These are phyloP conservation scores for Lasiurus borealis DNA, from an alignment of 2,113 vertebrate species.

Conservation along the genomic window DNA sequence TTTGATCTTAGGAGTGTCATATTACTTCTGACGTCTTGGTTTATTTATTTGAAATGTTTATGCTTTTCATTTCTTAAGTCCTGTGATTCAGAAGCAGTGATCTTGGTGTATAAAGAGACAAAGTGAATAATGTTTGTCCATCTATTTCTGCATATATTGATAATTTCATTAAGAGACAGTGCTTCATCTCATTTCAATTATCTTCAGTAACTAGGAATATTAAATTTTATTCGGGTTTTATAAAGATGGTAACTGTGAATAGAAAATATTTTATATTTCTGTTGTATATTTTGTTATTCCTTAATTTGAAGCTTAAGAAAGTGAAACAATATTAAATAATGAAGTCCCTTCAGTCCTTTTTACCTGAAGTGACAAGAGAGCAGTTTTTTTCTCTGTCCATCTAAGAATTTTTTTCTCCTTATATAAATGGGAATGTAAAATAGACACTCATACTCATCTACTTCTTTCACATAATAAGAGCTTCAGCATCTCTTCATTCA, in stretches of 20 bases:
- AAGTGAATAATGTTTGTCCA: neutral
- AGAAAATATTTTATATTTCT: neutral
- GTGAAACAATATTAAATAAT: neutral
- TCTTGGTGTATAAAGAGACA: neutral
- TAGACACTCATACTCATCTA: neutral
- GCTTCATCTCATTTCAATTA: neutral
- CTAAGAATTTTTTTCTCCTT: constrained; percentile 12
- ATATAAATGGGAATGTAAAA: neutral
- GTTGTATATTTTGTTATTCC: neutral
- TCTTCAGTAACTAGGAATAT: neutral
- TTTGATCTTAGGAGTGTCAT: neutral
- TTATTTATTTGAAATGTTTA: neutral
- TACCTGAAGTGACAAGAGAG: neutral
- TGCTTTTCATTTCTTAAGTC: constrained; percentile 8
- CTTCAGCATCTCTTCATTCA: neutral
- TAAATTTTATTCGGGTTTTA: constrained; percentile 6
- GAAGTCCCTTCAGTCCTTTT: neutral
- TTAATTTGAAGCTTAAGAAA: neutral
- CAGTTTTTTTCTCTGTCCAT: neutral
- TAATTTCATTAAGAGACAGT: constrained; percentile 12
- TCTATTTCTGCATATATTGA: neutral
- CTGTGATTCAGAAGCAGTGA: neutral
- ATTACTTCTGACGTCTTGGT: neutral
- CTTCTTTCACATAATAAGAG: neutral
- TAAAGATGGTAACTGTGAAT: neutral